Percentiles rank a stretch among this genome's conserved stretches.
Conservation (phyloP, 2,797 vertebrate genomes). For the Pterois miles region DNA sequence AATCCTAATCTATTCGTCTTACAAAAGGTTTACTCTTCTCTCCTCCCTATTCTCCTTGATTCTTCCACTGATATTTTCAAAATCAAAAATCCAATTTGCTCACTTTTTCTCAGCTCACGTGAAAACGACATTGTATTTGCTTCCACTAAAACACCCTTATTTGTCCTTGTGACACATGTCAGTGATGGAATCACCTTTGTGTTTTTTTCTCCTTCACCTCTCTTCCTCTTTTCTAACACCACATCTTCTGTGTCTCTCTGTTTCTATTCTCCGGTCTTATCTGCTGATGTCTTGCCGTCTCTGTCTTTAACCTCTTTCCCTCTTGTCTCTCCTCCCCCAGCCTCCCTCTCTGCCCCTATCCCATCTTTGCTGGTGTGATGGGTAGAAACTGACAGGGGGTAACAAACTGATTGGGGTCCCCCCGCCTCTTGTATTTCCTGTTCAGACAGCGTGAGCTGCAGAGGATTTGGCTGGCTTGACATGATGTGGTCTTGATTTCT, state of each 20-base stretch:
- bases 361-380: slow-evolving; percentile 38
- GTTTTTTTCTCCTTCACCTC: background rate
- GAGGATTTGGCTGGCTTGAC: slow-evolving; percentile 6
- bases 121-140: background rate
- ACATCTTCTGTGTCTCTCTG: background rate
- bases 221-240: background rate
- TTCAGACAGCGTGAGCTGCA: slow-evolving; percentile 5
- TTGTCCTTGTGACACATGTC: background rate
- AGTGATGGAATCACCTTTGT: background rate
- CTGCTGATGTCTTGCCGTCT: slow-evolving; percentile 12
- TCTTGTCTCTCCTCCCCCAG: background rate
- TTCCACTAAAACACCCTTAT: background rate
- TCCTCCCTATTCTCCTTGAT: background rate
- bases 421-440: slow-evolving; percentile 13
- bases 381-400: slow-evolving; percentile 52
- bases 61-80: background rate
- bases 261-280: background rate
- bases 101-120: background rate
- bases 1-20: background rate
- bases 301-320: slow-evolving; percentile 34
- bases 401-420: slow-evolving; percentile 35
- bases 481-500: slow-evolving; percentile 5
- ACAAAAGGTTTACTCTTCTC: background rate
- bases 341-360: slow-evolving; percentile 9
- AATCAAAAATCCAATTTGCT: background rate